A percentile compares a stretch with the other conserved stretches of the same genome.
Evolutionary conservation across 2,888 invertebrate genomes (phyloP).

Genomic region (Acronicta leporina): DNA sequence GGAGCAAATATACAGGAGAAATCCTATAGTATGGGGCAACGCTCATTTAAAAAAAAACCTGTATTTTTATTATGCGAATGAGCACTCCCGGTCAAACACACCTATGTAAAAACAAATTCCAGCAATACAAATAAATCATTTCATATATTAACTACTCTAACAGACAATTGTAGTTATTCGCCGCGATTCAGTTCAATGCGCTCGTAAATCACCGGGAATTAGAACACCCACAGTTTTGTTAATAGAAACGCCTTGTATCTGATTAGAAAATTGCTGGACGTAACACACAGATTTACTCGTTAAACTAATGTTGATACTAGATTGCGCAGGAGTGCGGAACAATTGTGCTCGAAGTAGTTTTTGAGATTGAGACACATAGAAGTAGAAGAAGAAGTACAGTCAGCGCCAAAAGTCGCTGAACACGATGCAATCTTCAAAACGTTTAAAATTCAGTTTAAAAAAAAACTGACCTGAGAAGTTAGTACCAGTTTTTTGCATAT

Average conservation of each 20-base stretch:
- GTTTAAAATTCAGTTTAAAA: too few species aligned
- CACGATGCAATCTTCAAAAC: too few species aligned
- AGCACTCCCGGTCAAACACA: conserved; percentile 1
- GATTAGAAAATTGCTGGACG: conserved; percentile 46
- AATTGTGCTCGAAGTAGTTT: conserved; percentile 1
- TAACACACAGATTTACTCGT: conserved; percentile 27
- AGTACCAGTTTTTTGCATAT: too few species aligned
- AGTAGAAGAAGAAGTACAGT: too few species aligned
- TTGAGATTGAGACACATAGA: not conserved
- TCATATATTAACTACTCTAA: conserved; percentile 9
- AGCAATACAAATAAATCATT: conserved; percentile 29
- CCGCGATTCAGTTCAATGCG: conserved; percentile 41
- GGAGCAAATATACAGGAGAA: too few species aligned
- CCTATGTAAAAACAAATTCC: conserved; percentile 4
- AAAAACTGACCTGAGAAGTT: too few species aligned
- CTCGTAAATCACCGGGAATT: conserved; percentile 28
- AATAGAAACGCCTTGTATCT: conserved; percentile 22
- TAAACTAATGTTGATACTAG: not conserved
- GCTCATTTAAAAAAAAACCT: too few species aligned
- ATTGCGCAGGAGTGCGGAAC: not conserved
- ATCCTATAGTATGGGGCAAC: too few species aligned
- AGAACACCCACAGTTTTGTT: conserved; percentile 31
- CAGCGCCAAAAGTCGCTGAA: too few species aligned
- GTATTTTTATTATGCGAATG: not conserved
- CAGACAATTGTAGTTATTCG: conserved; percentile 36